Base-by-base conservation (phyloP, 2,113 vertebrate genomes). In the Tichodroma muraria region DNA sequence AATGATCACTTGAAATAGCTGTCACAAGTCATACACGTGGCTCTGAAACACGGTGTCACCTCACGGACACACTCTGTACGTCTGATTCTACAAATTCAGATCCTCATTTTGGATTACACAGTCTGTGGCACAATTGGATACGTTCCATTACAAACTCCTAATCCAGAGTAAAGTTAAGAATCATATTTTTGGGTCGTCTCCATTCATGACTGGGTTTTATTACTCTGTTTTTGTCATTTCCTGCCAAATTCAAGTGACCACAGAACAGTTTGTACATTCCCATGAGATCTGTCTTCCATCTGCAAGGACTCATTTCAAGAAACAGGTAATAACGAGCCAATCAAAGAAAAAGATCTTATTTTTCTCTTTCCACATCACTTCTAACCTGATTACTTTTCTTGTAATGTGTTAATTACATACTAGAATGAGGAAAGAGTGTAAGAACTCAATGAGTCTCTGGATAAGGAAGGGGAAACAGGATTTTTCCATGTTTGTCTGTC, bases 21-120 rank as follows among this genome's bases (percentile, higher is more conserved):
- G 52, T 10, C 40, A 37, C 21, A 83, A 85, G 75, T 27, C 64
- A 31, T 1, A 6, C 19, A 8, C 5, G 24, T 27, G 57, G 35
- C 65, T 44, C 38, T 61, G 33, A 38, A 0, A 21, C 1, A 13
- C 0, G 0, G 4, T 5, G 6, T 8, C 50, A 54, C 70, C 65
- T 72, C 42, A 14, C 2, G 25, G 56, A 11, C 61, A 44, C 23
- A 13, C 5, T 38, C 18, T 44, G 11, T 23, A 25, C 12, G 38
- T 57, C 50, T 44, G 54, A 72, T 10, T 8, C 42, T 19, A 4
- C 4, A 70, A 60, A 77, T 52, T 38, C 42, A 82, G 54, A 53
- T 25, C 33, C 31, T 56, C 45, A 59, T 23, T 64, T 68, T 0
- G 6, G 15, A 68, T 57, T 65, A 28, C 33, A 38, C 8, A 61